Conservation (phyloP, 2,113 vertebrate genomes). For the Forbesichthys papilliferus region DNA sequence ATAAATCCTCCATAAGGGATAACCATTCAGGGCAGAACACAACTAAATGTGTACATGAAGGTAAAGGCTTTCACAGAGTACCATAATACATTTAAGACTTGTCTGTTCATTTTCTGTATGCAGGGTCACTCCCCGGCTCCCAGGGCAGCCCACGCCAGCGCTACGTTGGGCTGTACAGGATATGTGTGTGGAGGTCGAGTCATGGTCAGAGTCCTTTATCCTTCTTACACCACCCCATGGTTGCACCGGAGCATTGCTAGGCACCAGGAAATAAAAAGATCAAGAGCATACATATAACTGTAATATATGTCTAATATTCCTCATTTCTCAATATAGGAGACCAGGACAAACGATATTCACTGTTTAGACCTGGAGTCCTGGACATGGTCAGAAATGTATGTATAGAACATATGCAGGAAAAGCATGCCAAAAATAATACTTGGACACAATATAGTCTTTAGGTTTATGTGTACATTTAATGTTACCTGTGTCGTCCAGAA, state of each 20-base stretch:
- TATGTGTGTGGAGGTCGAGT: conserved; percentile 93
- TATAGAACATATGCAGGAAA: background rate
- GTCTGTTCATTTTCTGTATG: conserved; percentile 16
- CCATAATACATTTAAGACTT: too few species aligned
- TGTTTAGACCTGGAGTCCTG: conserved; percentile 88
- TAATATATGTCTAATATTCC: background rate
- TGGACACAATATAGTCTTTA: background rate
- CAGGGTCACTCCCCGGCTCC: conserved; percentile 87
- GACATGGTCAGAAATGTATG: conserved; percentile 93
- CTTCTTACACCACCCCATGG: background rate
- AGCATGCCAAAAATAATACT: background rate
- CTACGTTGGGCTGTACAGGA: conserved; percentile 83
- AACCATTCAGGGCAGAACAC: too few species aligned
- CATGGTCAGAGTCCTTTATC: conserved; percentile 78
- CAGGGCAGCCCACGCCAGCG: conserved; percentile 87
- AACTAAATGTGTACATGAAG: too few species aligned
- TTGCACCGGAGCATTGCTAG: background rate
- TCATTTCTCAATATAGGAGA: conserved; percentile 81
- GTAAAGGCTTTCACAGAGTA: too few species aligned
- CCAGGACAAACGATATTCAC: conserved; percentile 88
- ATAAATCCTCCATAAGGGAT: too few species aligned
- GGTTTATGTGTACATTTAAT: background rate
- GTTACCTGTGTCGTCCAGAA: conserved; percentile 67
- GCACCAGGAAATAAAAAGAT: background rate
- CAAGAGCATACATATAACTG: background rate